Base-by-base conservation (phyloP, 2,113 vertebrate species). In the Xyliphius kryptos region DNA sequence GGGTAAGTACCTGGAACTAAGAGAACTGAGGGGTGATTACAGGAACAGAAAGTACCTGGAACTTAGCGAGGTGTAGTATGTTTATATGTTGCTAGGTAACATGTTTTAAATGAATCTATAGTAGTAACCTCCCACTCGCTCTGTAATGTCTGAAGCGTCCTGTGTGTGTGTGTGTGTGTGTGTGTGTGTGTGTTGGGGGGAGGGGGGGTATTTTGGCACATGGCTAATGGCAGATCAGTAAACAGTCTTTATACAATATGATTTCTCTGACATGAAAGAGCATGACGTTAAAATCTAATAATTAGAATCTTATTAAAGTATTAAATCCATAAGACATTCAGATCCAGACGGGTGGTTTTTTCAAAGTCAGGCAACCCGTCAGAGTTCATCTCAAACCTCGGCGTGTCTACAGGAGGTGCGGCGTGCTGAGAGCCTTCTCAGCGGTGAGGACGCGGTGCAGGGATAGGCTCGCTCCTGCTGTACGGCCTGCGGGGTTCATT, bases 401-500 rank as follows among this genome's bases (percentile, higher is more conserved):
- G 14, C 40, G 9, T 3, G 43, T n/a, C 43, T n/a, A 14, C 43
- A 46, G 73, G 21, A 68, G 12, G 61, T 66, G 63, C 59, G 37
- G 70, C 32, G 37, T 69, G 15, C 47, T 64, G 20, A 5, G 44
- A 15, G 15, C 38, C 19, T 38, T 32, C 3, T 49, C 9, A 9
- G n/a, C 26, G 37, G 8, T 14, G 43, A 6, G 43, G 12, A 2
- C 43, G 14, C 3, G 9, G 40, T 46, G 5, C 5, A 14, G 12
- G 43, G 43, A n/a, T 46, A 14, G n/a, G 43, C n/a, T 14, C 6
- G 12, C 5, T 2, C 12, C 43, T n/a, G n/a, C n/a, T n/a, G n/a
- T n/a, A n/a, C 40, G 40, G 40, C 37, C 11, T 6, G 6, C n/a
- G 3, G 17, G 6, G 12, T 11, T 85, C 65, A 82, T 69, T 77